Evolutionary conservation across 2,888 invertebrate species (phyloP), one percentile per base, ranked within the genome.

Genomic region (Lamellibrachia columna): DNA sequence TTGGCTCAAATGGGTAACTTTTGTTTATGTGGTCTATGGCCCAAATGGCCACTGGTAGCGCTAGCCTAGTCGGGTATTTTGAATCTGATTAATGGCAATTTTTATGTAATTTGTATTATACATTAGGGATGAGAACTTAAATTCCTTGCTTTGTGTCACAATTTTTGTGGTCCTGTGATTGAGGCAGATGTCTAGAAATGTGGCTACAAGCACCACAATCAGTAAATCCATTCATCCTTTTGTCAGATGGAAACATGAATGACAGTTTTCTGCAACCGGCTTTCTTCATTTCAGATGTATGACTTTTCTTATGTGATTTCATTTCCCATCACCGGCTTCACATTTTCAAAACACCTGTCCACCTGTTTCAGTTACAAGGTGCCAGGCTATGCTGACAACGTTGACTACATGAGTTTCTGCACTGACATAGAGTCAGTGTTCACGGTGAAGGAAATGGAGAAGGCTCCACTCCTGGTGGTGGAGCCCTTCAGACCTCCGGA

Each of bases 351-450:
- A 58, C 91, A 75, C 75, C 15, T 6, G 6, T 22, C 75, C 75
- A 75, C 11, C 75, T 75, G 75, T 75, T 75, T 7, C 93, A 96
- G 96, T 93, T 96, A 95, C 93, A 95, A 95, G 94, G 94, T 95
- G 15, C 92, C 94, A 0, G 93, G 93, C 52, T 94, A 96, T 92
- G 94, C 94, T 8, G 95, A 95, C 60, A 95, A 95, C 93, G 95
- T 96, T 1, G 95, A 96, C 52, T 96, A 96, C 93, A 93, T 95
- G 92, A 94, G 94, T 53, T 96, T 96, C 95, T 96, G 95, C 93
- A 95, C 96, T 93, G 96, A 96, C 93, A 94, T 96, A 22, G 96
- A 96, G 93, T 95, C 96, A 4, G 95, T 96, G 90, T 96, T 96
- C 95, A 96, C 96, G 2, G 15, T 52, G n/a, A 96, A 96, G 92